phyloP scores from a whole-genome alignment of 2,113 vertebrate species.

The Brachyhypopomus gauderio region DNA sequence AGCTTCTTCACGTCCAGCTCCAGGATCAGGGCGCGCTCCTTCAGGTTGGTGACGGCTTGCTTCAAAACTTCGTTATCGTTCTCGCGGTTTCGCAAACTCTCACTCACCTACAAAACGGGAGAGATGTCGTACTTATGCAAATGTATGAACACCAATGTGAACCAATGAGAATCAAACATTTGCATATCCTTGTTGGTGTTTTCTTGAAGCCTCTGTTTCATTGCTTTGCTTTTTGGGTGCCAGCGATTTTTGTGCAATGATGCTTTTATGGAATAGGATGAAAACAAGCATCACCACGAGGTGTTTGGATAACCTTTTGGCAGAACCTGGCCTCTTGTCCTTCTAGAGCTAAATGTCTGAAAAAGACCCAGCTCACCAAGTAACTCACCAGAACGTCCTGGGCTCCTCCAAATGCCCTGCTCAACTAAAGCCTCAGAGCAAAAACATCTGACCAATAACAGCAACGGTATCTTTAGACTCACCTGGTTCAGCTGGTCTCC shows the following conservation, averaged over 20 bases:
- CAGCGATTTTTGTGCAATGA: neutral
- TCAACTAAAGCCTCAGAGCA: no score
- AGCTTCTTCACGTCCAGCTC: slow-evolving; percentile 87
- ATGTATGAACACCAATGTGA: neutral
- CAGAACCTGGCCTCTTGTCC: neutral
- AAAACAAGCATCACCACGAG: no score
- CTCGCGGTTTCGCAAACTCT: slow-evolving; percentile 86
- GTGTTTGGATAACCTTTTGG: neutral
- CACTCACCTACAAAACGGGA: slow-evolving; percentile 72
- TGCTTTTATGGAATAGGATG: neutral
- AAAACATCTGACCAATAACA: no score
- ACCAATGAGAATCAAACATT: no score
- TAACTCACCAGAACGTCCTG: neutral
- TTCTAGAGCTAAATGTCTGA: no score
- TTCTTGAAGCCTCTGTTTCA: no score
- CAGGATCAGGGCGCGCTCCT: slow-evolving; percentile 87
- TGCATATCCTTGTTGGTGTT: no score
- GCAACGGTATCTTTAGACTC: neutral
- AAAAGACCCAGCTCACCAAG: no score
- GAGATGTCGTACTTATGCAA: neutral
- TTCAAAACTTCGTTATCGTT: slow-evolving; percentile 93
- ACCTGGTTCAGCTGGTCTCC: slow-evolving; percentile 86
- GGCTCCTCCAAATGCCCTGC: no score
- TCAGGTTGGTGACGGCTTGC: slow-evolving; percentile 95
- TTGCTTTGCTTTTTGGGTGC: no score